Conservation (phyloP, 2,797 vertebrate species). For the Acanthurus tractus region DNA sequence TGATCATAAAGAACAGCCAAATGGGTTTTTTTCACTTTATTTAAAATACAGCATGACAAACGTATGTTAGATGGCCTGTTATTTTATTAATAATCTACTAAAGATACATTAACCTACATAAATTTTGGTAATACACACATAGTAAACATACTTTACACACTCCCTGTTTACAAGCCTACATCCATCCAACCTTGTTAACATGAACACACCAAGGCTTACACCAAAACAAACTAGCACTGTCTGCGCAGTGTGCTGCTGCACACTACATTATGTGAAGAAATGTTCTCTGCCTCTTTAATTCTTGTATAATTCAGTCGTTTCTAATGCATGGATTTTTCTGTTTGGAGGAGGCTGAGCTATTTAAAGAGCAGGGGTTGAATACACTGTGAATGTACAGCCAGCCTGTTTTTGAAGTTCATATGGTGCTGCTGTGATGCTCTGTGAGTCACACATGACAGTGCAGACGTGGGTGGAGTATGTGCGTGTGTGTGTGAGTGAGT, state of each 20-base stretch:
- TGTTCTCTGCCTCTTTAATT: slow-evolving; percentile 74
- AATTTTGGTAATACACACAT: slow-evolving; percentile 3
- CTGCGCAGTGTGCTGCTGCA: slow-evolving; percentile 29
- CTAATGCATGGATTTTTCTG: slow-evolving; percentile 78
- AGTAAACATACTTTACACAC: slow-evolving; percentile 4
- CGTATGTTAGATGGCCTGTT: not conserved
- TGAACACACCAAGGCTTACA: slow-evolving; percentile 22
- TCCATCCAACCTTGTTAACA: slow-evolving; percentile 26
- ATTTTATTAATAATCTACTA: slow-evolving; percentile 12
- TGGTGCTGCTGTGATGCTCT: slow-evolving; percentile 71
- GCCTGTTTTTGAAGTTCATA: slow-evolving; percentile 84
- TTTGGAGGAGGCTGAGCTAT: slow-evolving; percentile 80
- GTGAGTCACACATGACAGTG: slow-evolving; percentile 85
- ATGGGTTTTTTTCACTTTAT: not conserved
- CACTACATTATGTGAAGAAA: slow-evolving; percentile 34
- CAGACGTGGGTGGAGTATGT: slow-evolving; percentile 76
- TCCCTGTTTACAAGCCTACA: slow-evolving; percentile 8
- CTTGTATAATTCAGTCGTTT: slow-evolving; percentile 81
- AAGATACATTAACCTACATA: slow-evolving; percentile 11
- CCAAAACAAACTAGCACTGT: slow-evolving; percentile 54
- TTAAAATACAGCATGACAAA: slow-evolving; percentile 13
- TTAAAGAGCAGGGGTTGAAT: slow-evolving; percentile 80
- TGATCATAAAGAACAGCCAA: slow-evolving; percentile 22
- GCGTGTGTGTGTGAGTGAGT: slow-evolving; percentile 26
- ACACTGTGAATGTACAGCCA: slow-evolving; percentile 81